Percentiles rank a stretch among this genome's conserved stretches.
Evolutionary conservation across 2,888 invertebrate species (phyloP).

Genomic region (Anthrax anthrax): DNA sequence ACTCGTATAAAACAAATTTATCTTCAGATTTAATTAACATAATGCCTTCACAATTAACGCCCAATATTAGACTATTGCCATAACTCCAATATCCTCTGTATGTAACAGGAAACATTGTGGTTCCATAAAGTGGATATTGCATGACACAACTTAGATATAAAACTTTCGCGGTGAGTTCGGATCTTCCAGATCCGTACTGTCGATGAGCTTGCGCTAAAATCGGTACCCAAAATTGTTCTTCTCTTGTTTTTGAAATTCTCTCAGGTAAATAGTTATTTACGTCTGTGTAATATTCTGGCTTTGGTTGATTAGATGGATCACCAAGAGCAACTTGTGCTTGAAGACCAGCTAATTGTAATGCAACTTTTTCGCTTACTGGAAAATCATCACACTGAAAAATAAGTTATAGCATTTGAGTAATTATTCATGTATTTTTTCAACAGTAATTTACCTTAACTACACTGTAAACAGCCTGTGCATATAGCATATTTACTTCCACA

Average conservation of each 20-base stretch:
- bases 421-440: not conserved
- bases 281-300: conserved; percentile 75
- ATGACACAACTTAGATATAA: conserved; percentile 88
- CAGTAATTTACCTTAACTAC: conserved; percentile 65
- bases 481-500: conserved; percentile 83
- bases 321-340: conserved; percentile 92
- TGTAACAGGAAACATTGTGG: conserved; percentile 74
- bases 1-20: conserved; percentile 82
- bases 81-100: conserved; percentile 92
- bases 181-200: conserved; percentile 83
- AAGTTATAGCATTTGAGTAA: not conserved
- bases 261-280: conserved; percentile 84
- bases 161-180: conserved; percentile 83
- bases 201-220: conserved; percentile 77
- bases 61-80: conserved; percentile 55
- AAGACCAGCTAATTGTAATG: conserved; percentile 81
- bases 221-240: conserved; percentile 75
- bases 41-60: conserved; percentile 81
- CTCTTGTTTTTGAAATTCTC: conserved; percentile 59
- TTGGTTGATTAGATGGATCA: conserved; percentile 56
- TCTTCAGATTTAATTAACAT: conserved; percentile 83
- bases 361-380: conserved; percentile 88
- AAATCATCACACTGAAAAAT: conserved; percentile 73
- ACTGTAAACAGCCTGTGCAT: conserved; percentile 88
- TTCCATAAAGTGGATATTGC: conserved; percentile 88